Evolutionary conservation across 2,113 vertebrate genomes (phyloP), one percentile per base, ranked within the genome.

Genomic region (Trinectes maculatus): DNA sequence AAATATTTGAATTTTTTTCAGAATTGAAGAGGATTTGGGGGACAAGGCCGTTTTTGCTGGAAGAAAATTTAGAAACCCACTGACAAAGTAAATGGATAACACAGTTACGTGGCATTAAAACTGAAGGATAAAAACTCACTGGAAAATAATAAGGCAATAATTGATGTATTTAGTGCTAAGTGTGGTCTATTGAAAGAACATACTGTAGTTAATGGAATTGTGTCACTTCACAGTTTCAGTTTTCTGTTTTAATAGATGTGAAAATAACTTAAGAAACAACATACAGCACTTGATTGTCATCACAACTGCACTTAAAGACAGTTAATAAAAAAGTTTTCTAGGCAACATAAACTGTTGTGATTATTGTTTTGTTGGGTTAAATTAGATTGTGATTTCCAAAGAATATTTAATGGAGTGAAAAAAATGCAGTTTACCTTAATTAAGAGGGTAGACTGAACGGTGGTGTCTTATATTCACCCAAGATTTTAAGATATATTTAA

Each of bases 11-110:
- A 7, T 9, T 49, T 4, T 53, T 8, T 28, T 56, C 42, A 99
- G 98, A 92, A 99, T 98, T 81, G 96, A 99, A 91, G 96, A 99
- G 86, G 96, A 99, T 47, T 93, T 99, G 62, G 98, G 95, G 71
- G 91, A 93, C 86, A 91, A 95, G 84, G 96, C 96, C 51, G 85
- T 34, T n/a, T 99, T 98, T 74, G 96, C 97, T 16, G 96, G 96
- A 57, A 95, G 85, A 67, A 96, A 92, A 87, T 99, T 99, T 93
- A 93, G 96, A 89, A 97, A 96, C 79, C 96, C 97, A 33, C 57
- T 94, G 28, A 74, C 82, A 69, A 21, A 82, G n/a, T 87, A 54
- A 85, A 54, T 22, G 13, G 11, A 8, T 40, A 7, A 55, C 36
- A 3, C 11, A 15, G 33, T 65, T 40, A 29, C 43, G 53, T 21